Evolutionary conservation across 2,888 invertebrate species (phyloP), one percentile per base, ranked within the genome.

Genomic region (Mimas tiliae): DNA sequence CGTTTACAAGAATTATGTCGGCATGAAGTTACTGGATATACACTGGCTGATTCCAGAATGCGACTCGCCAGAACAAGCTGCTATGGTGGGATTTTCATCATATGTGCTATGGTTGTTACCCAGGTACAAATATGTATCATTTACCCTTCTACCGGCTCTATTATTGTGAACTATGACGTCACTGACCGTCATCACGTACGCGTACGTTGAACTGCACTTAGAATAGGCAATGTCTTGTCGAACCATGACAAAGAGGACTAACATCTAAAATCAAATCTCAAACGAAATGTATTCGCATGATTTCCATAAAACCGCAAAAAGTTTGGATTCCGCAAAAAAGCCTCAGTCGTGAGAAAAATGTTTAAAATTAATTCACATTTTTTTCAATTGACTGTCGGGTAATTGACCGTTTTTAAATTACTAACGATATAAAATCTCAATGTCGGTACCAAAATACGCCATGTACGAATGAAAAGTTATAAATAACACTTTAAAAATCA

Each of bases 231-330:
- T 27, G 27, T 27, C 27, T 27, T 27, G 27, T 27, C 27, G 27
- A 27, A 3, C 27, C 27, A 48, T 48, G 16, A 50, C 50, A 50
- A 19, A 50, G 19, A 50, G 19, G 7, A n/a, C 50, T 6, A 48
- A 48, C 16, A 6, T 27, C 27, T 27, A 27, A 3, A 27, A n/a
- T 2, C 19, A 50, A 19, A 50, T 50, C 50, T 50, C 50, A 42
- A 42, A 16, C 55, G 55, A n/a, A 55, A 12, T 58, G 9, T 16
- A 58, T 58, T 38, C 58, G 58, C 42, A 42, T 38, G 58, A 64
- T 34, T 51, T 64, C 51, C 51, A 64, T 51, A 50, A 34, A 63
- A 50, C 51, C 16, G 50, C 48, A 50, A 51, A 64, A 64, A 51
- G 38, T 64, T 51, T 34, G 12, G 9, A 19, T 42, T 58, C 58